phyloP scores from a whole-genome alignment of 2,113 vertebrate species.

The Cromileptes altivelis region DNA sequence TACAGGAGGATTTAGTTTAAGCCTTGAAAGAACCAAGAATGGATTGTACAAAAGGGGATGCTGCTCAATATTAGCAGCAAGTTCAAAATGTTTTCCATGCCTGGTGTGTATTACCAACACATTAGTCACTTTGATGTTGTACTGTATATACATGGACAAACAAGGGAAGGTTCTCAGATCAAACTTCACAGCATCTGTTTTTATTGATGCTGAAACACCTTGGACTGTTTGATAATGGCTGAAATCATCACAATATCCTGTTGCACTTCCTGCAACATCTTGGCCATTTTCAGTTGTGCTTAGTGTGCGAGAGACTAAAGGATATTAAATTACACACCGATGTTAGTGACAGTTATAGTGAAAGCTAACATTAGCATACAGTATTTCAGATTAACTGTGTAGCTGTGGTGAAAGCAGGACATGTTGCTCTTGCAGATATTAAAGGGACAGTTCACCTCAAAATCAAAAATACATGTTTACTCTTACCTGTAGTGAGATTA shows the following conservation, averaged over 20 bases:
- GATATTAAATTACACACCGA: not conserved
- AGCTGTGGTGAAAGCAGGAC: not conserved
- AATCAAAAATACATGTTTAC: no score
- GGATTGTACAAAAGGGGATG: conserved; percentile 43
- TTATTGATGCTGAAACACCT: not conserved
- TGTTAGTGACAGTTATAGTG: conserved; percentile 9
- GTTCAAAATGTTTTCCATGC: conserved; percentile 27
- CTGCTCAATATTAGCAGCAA: conserved; percentile 39
- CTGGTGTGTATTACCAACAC: conserved; percentile 15
- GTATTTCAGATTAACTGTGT: conserved; percentile 9
- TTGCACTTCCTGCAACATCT: not conserved
- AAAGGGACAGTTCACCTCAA: no score
- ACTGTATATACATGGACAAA: conserved; percentile 25
- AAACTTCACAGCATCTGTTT: conserved; percentile 1
- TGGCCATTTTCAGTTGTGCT: conserved; percentile 4
- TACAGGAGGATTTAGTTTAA: conserved; percentile 66
- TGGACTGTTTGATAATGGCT: not conserved
- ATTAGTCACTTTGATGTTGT: conserved; percentile 46
- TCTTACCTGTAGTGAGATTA: no score
- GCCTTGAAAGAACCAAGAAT: conserved; percentile 56
- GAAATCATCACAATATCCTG: conserved; percentile 2
- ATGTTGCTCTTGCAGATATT: not conserved
- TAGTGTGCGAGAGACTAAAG: not conserved
- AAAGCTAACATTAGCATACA: not conserved
- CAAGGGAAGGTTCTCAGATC: not conserved